A percentile compares a stretch with the other conserved stretches of the same genome.
Evolutionary conservation across 2,797 vertebrate genomes (phyloP).

Genomic region (Rachycentron canadum): DNA sequence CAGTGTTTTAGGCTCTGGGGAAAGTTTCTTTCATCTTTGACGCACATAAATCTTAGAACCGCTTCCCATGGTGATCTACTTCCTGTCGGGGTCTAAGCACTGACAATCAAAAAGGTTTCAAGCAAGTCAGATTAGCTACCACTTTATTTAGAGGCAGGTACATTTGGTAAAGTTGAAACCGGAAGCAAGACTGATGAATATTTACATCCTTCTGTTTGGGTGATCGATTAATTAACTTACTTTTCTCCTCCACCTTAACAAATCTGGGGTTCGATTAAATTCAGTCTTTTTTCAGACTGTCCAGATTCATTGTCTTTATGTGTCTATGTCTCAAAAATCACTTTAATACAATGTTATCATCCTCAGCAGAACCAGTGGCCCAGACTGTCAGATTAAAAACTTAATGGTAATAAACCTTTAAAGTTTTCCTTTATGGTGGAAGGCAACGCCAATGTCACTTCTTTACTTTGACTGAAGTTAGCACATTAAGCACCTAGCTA

Average conservation of each 20-base stretch:
- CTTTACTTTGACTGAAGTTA: background rate
- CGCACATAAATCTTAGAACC: no score
- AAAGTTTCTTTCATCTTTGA: no score
- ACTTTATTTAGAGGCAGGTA: background rate
- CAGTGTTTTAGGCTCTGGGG: no score
- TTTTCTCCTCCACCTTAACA: background rate
- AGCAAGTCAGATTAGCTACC: background rate
- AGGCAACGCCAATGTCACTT: no score
- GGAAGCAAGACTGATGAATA: background rate
- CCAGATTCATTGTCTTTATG: background rate
- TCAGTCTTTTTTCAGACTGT: background rate
- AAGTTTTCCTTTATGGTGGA: no score
- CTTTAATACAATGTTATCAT: background rate
- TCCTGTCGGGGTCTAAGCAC: background rate
- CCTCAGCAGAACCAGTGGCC: background rate
- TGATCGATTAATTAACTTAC: background rate
- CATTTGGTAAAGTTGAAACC: background rate
- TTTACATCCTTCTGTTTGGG: background rate
- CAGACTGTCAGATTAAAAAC: background rate
- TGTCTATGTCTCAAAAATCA: background rate
- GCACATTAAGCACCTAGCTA: no score
- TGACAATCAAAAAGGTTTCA: background rate
- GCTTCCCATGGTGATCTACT: no score
- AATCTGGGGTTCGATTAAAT: background rate
- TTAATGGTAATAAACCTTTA: background rate